Conservation (phyloP, 2,113 vertebrate species). For the Mola mola region DNA sequence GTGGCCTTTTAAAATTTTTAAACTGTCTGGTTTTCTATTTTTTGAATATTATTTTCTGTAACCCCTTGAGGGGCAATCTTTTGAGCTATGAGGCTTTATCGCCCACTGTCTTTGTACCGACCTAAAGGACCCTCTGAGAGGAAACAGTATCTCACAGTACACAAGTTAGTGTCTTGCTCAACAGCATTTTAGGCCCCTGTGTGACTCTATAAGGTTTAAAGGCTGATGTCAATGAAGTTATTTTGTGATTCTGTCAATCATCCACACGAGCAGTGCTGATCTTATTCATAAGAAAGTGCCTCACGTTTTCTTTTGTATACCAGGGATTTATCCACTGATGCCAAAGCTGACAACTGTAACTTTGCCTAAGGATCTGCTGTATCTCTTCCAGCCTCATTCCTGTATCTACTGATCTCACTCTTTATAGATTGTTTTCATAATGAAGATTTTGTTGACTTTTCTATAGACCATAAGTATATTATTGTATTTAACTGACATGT, state of each 20-base stretch:
- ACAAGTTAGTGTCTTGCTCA: background rate
- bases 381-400: conserved; percentile 20
- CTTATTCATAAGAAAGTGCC: conserved; percentile 27
- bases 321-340: conserved; percentile 47
- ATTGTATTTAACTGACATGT: conserved; percentile 56
- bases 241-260: conserved; percentile 13
- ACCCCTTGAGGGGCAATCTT: conserved; percentile 23
- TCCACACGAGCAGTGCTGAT: background rate
- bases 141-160: background rate
- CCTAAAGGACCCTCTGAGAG: background rate
- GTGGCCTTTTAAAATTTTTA: conserved; percentile 47
- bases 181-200: conserved; percentile 4
- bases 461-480: conserved; percentile 38
- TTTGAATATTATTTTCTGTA: conserved; percentile 32
- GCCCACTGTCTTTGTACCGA: conserved; percentile 1
- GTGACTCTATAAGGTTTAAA: background rate
- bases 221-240: conserved; percentile 16
- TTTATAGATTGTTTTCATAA: conserved; percentile 43
- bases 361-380: conserved; percentile 54
- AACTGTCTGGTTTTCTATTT: conserved; percentile 29
- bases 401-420: conserved; percentile 28
- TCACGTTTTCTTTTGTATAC: conserved; percentile 43
- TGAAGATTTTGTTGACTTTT: conserved; percentile 60
- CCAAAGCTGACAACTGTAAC: conserved; percentile 59
- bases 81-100: conserved; percentile 11